Evolutionary conservation across 2,113 vertebrate genomes (phyloP).

Genomic region (Sialia sialis): DNA sequence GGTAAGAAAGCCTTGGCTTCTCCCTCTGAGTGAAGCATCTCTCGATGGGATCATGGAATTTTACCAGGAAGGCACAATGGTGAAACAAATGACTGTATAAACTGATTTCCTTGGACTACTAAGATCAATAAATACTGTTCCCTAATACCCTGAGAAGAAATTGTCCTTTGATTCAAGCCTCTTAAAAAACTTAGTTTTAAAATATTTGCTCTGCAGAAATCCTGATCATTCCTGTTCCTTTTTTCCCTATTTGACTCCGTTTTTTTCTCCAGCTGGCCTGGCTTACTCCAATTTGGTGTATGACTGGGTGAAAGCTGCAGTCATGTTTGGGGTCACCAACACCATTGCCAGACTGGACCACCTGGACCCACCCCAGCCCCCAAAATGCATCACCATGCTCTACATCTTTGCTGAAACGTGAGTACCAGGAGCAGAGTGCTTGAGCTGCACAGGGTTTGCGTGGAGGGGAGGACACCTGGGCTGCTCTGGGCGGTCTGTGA

Average conservation of each 20-base stretch:
- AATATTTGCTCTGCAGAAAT: neutral
- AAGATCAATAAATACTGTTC: neutral
- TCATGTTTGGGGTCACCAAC: slow-evolving; percentile 92
- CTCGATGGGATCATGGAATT: too few species aligned
- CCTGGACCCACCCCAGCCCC: slow-evolving; percentile 88
- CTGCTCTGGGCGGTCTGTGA: neutral
- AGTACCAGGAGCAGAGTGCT: neutral
- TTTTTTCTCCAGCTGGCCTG: slow-evolving; percentile 79
- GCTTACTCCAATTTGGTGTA: slow-evolving; percentile 94
- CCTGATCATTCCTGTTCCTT: accelerated
- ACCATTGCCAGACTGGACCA: slow-evolving; percentile 88
- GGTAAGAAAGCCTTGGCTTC: too few species aligned
- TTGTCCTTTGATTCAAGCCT: neutral
- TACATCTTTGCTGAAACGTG: slow-evolving; percentile 94
- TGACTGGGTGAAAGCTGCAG: slow-evolving; percentile 93
- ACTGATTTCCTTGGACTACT: neutral
- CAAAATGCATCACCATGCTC: slow-evolving; percentile 94
- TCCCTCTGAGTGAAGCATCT: too few species aligned
- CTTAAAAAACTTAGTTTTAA: neutral
- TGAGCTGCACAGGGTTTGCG: accelerated
- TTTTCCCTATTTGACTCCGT: accelerated
- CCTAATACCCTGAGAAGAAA: neutral
- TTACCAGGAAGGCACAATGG: neutral
- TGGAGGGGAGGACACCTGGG: neutral
- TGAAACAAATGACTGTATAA: neutral